phyloP scores from a whole-genome alignment of 2,797 vertebrate species.

The Lindbergichthys nudifrons region DNA sequence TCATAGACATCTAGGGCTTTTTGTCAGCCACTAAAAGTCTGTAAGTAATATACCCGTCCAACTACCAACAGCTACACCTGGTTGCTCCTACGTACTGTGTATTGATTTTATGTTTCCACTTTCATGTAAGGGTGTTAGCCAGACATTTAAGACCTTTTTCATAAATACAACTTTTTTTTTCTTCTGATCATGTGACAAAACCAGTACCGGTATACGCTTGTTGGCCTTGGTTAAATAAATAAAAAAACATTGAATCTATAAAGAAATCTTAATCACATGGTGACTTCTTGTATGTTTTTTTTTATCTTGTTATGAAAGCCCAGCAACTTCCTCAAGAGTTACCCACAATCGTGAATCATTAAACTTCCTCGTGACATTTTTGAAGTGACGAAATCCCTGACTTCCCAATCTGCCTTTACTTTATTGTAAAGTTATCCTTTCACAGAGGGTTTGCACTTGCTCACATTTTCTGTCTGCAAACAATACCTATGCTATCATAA shows the following conservation, averaged over 20 bases:
- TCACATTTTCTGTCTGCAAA: conserved; percentile 6
- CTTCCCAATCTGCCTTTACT: conserved; percentile 32
- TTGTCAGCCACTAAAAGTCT: neutral
- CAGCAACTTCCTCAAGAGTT: conserved; percentile 26
- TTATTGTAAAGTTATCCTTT: conserved; percentile 43
- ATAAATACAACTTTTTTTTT: neutral
- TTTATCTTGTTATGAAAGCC: neutral
- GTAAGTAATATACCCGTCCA: neutral
- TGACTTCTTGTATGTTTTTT: neutral
- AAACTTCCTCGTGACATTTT: conserved; percentile 14
- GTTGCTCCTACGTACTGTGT: neutral
- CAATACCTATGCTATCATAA: conserved; percentile 20
- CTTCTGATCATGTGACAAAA: neutral
- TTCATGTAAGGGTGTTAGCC: neutral
- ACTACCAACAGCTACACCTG: neutral
- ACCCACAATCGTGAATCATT: conserved; percentile 24
- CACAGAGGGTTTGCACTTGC: conserved; percentile 25
- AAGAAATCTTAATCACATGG: conserved; percentile 9
- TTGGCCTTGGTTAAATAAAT: neutral
- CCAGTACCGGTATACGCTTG: neutral
- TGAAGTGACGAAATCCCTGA: conserved; percentile 19
- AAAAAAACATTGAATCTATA: neutral
- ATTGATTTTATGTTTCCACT: neutral
- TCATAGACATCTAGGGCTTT: neutral
- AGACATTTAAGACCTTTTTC: neutral